Evolutionary conservation across 2,797 vertebrate genomes (phyloP).

Genomic region (Lepus townsendii): DNA sequence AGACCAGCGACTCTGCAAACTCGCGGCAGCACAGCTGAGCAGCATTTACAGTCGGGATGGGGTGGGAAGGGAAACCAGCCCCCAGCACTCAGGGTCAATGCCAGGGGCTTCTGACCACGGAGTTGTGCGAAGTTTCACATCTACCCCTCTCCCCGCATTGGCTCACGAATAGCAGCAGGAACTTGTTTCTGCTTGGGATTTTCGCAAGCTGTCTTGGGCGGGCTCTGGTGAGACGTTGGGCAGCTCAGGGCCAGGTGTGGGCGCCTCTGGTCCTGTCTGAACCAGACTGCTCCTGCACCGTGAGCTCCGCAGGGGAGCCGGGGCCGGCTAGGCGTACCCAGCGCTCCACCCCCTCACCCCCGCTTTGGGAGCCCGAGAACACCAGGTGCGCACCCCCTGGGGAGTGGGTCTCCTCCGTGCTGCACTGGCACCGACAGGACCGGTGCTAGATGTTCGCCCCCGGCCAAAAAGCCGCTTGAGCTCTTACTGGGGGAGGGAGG

Average conservation of each 20-base stretch:
- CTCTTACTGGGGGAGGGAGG: not conserved
- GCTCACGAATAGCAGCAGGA: not conserved
- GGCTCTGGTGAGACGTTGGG: not conserved
- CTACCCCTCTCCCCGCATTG: rapidly evolving
- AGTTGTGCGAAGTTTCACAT: not conserved
- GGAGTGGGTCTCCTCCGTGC: not conserved
- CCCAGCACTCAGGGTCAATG: too few species aligned
- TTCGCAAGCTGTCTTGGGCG: not conserved
- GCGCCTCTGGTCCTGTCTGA: not conserved
- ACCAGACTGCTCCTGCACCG: not conserved
- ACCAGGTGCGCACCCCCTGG: rapidly evolving
- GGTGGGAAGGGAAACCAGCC: rapidly evolving
- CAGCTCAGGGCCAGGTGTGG: not conserved
- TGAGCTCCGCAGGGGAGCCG: not conserved
- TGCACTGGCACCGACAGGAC: too few species aligned
- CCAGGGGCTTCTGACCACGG: not conserved
- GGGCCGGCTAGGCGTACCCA: not conserved
- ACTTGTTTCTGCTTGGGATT: not conserved
- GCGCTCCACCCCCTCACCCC: not conserved
- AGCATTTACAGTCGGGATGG: not conserved
- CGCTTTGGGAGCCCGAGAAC: not conserved
- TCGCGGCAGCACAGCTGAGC: rapidly evolving
- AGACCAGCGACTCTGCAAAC: not conserved
- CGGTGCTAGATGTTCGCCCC: not conserved
- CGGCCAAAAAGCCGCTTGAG: not conserved